Percentiles rank a stretch among this genome's conserved stretches.
Evolutionary conservation across 1,140 invertebrate species (phyloP).

Genomic region (Mya arenaria): DNA sequence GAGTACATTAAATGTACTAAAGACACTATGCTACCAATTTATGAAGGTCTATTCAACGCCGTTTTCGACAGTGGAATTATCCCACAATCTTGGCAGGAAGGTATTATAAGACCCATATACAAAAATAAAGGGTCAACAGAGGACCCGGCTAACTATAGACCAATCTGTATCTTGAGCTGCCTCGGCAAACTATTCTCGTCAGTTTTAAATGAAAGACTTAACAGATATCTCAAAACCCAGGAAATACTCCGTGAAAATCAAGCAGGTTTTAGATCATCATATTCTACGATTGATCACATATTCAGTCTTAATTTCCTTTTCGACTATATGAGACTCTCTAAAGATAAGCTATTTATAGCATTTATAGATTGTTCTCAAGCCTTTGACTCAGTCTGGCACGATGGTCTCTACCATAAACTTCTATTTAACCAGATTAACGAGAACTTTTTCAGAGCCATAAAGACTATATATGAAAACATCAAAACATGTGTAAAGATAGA

Average conservation of each 20-base stretch:
- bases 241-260: slow-evolving; percentile 13
- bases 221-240: slow-evolving; percentile 8
- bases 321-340: not conserved
- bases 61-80: slow-evolving; percentile 39
- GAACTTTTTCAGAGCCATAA: not conserved
- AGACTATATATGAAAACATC: not conserved
- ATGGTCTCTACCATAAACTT: not conserved
- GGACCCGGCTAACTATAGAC: slow-evolving; percentile 47
- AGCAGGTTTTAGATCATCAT: not conserved
- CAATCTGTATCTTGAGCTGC: slow-evolving; percentile 47
- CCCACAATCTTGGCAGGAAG: slow-evolving; percentile 12
- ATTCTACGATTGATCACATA: slow-evolving; percentile 1
- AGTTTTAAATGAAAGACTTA: slow-evolving; percentile 46
- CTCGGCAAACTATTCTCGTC: slow-evolving; percentile 52
- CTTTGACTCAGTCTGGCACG: slow-evolving; percentile 2
- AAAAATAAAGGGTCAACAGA: slow-evolving; percentile 38
- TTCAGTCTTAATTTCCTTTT: not conserved
- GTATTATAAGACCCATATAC: slow-evolving; percentile 43
- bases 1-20: slow-evolving; percentile 32
- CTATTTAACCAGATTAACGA: not conserved
- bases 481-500: not conserved
- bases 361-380: slow-evolving; percentile 12
- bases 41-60: slow-evolving; percentile 13
- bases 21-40: slow-evolving; percentile 17
- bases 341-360: not conserved